These are phyloP conservation scores for Sprattus sprattus DNA, from an alignment of 2,113 vertebrate species.

Conservation along the genomic window DNA sequence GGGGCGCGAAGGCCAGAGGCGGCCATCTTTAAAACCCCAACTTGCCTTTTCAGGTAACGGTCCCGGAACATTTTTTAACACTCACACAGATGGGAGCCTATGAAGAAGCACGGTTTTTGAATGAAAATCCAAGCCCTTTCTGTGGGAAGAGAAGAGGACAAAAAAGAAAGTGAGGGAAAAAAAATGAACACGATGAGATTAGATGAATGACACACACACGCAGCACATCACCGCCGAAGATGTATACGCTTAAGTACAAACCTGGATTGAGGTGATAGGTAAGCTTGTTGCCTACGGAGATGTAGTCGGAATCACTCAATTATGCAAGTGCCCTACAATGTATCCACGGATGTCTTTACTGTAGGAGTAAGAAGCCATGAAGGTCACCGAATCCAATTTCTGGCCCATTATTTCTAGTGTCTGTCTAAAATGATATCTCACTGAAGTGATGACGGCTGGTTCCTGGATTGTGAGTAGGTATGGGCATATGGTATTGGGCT, in stretches of 20 bases:
- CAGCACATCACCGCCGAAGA: background rate
- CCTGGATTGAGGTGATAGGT: conserved; percentile 11
- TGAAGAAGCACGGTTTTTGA: background rate
- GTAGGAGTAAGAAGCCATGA: background rate
- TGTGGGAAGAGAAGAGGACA: background rate
- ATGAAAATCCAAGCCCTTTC: background rate
- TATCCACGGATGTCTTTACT: background rate
- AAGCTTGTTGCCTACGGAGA: conserved; percentile 6
- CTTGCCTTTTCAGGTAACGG: conserved; percentile 60
- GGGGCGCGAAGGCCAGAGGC: conserved; percentile 61
- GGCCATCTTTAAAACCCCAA: conserved; percentile 51
- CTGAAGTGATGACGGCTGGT: background rate
- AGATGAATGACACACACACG: background rate
- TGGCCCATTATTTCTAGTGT: background rate
- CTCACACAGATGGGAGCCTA: conserved; percentile 60
- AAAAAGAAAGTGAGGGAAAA: background rate
- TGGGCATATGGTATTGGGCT: background rate
- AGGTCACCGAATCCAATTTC: conserved; percentile 9
- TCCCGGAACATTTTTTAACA: conserved; percentile 44
- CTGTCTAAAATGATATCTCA: background rate
- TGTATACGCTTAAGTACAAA: conserved; percentile 8
- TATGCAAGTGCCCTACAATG: background rate
- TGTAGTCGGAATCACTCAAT: conserved; percentile 12
- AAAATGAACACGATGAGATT: background rate
- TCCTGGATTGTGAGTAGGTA: background rate